Conservation (phyloP, 1,140 invertebrate species). For the Hypsibius dujardini region DNA sequence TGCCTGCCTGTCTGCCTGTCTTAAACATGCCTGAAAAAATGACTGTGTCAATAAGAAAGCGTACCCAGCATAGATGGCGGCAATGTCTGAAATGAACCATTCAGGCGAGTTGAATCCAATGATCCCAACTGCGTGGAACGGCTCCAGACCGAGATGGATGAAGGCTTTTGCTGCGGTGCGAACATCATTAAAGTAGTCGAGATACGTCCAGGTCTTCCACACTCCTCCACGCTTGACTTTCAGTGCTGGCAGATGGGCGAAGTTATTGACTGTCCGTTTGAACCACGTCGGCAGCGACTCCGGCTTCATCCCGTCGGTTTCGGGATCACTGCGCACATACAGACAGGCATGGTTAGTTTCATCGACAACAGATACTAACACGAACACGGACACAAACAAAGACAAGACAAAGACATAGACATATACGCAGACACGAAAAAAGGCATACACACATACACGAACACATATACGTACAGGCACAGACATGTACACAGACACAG, state of each 20-base stretch:
- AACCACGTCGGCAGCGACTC: neutral
- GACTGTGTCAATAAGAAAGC: slow-evolving; percentile 17
- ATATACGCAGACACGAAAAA: too few relatives aligned
- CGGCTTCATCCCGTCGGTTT: neutral
- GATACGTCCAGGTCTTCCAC: slow-evolving; percentile 28
- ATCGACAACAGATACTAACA: too few relatives aligned
- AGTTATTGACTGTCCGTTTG: neutral
- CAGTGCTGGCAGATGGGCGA: slow-evolving; percentile 24
- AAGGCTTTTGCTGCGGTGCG: slow-evolving; percentile 29
- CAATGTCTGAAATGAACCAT: slow-evolving; percentile 32
- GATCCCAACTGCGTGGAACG: slow-evolving; percentile 30
- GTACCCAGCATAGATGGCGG: slow-evolving; percentile 33
- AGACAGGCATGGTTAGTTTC: too few relatives aligned
- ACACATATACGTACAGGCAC: neutral
- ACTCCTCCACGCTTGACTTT: slow-evolving; percentile 22
- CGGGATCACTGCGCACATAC: neutral
- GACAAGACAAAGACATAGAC: too few relatives aligned
- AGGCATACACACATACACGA: too few relatives aligned
- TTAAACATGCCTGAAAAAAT: neutral
- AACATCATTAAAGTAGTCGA: slow-evolving; percentile 28
- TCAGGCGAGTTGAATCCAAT: slow-evolving; percentile 34
- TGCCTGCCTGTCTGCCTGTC: neutral
- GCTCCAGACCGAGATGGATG: slow-evolving; percentile 32
- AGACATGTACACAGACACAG: too few relatives aligned
- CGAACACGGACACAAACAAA: neutral